A percentile compares a stretch with the other conserved stretches of the same genome.
Evolutionary conservation across 2,888 invertebrate species (phyloP).

Genomic region (Germaria angustata): DNA sequence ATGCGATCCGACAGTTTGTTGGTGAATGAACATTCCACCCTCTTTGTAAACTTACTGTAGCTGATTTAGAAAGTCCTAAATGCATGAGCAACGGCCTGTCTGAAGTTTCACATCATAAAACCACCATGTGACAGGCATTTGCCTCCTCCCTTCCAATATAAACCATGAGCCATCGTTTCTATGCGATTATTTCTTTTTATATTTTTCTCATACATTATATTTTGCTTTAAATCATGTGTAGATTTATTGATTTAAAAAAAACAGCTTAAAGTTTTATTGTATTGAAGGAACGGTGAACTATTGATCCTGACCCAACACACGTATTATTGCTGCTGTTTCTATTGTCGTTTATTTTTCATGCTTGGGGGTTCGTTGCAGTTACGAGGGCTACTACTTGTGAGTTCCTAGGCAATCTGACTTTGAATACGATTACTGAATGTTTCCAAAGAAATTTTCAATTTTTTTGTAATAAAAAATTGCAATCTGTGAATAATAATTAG

Average conservation of each 20-base stretch:
- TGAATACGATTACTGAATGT: too few relatives aligned
- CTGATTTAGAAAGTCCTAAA: neutral
- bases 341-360: neutral
- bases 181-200: conserved; percentile 3
- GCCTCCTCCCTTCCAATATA: neutral
- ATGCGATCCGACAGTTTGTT: conserved; percentile 7
- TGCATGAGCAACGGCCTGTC: neutral
- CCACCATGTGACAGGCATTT: conserved; percentile 29
- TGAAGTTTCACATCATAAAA: conserved; percentile 41
- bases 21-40: conserved; percentile 4
- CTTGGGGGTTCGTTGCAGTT: neutral
- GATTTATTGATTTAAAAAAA: conserved; percentile 60
- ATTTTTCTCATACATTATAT: neutral
- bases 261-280: conserved; percentile 53
- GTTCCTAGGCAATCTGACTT: too few relatives aligned
- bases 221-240: conserved; percentile 7
- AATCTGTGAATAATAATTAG: too few relatives aligned
- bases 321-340: neutral
- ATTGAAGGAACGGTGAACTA: conserved; percentile 35
- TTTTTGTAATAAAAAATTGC: too few relatives aligned
- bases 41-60: neutral
- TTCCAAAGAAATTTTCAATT: too few relatives aligned
- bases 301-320: neutral
- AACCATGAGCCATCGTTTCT: neutral
- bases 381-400: neutral